Percentiles rank a stretch among this genome's conserved stretches.
These are phyloP conservation scores for Micromussa lordhowensis DNA, from an alignment of 92 coral and sea anemone species.

Conservation along the genomic window DNA sequence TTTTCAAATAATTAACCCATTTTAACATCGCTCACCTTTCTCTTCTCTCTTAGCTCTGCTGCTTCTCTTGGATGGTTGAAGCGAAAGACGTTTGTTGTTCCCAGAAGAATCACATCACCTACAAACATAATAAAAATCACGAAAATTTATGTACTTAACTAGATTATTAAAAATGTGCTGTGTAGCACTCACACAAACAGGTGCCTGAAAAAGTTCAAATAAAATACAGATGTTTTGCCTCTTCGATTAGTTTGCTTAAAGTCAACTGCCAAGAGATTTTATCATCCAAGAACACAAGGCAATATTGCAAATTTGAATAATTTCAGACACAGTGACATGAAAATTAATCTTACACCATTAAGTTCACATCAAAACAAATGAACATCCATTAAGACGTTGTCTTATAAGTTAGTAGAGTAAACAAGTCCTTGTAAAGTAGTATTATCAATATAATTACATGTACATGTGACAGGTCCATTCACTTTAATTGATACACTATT, in stretches of 20 bases:
- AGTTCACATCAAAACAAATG: not conserved
- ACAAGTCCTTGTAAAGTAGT: not conserved
- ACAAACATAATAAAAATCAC: not conserved
- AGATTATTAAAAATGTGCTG: not conserved
- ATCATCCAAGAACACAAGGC: not conserved
- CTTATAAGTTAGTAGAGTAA: not conserved
- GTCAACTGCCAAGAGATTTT: no score
- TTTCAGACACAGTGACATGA: not conserved
- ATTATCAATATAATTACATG: no score
- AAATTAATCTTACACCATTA: not conserved
- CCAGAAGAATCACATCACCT: conserved; percentile 98
- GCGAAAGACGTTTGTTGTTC: conserved; percentile 89
- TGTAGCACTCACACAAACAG: no score
- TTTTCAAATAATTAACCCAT: not conserved
- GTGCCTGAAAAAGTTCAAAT: no score
- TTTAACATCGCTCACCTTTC: conserved; percentile 72
- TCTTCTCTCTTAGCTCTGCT: conserved; percentile 93
- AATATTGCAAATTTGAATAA: no score
- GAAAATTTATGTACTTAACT: not conserved
- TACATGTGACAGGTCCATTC: no score
- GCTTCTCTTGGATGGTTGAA: conserved; percentile 98
- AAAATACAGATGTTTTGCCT: no score
- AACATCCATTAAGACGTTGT: not conserved
- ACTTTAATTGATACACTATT: no score
- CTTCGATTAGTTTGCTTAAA: not conserved